phyloP scores from a whole-genome alignment of 1,140 invertebrate genomes.

The Teleogryllus occipitalis region DNA sequence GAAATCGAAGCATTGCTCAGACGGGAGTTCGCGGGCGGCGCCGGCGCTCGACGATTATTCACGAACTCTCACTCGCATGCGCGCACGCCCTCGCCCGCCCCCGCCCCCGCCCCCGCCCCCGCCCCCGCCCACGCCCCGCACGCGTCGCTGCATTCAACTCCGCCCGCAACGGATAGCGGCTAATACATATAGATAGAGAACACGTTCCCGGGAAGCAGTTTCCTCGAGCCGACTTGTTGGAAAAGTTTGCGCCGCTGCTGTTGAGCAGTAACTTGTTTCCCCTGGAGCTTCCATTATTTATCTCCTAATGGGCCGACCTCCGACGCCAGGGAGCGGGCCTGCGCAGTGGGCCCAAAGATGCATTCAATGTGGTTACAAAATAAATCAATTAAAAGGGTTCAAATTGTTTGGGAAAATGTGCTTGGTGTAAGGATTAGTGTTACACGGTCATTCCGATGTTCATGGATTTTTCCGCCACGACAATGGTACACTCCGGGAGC shows the following conservation, averaged over 20 bases:
- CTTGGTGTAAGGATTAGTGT: too few relatives aligned
- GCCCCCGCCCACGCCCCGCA: too few relatives aligned
- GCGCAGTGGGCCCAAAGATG: background rate
- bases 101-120: too few relatives aligned
- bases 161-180: background rate
- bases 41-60: background rate
- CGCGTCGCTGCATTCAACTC: too few relatives aligned
- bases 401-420: too few relatives aligned
- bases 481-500: too few relatives aligned
- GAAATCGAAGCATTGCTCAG: background rate
- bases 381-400: too few relatives aligned
- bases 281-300: background rate
- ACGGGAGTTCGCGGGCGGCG: background rate
- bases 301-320: background rate
- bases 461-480: too few relatives aligned
- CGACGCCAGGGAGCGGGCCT: background rate
- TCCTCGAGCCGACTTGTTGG: background rate
- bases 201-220: background rate
- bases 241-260: background rate
- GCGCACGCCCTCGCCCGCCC: too few relatives aligned
- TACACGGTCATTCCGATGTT: too few relatives aligned
- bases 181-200: conserved; percentile 6
- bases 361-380: too few relatives aligned
- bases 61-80: background rate
- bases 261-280: conserved; percentile 1